Conservation (phyloP, 2,113 vertebrate species). For the Lepus timidus region DNA sequence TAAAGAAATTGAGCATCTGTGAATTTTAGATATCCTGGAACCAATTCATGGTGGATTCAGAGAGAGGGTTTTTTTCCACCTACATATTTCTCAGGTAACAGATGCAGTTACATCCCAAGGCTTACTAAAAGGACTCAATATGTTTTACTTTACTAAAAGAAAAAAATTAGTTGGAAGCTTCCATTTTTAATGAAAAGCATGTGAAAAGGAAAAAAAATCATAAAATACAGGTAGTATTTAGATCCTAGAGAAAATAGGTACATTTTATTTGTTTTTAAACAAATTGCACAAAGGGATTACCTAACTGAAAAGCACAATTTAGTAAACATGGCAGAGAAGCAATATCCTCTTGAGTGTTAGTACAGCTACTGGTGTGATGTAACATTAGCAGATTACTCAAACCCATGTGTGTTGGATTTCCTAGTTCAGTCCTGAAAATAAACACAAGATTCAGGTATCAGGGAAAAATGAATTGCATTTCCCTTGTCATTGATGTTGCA, state of each 20-base stretch:
- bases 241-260: conserved; percentile 26
- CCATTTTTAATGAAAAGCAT: neutral
- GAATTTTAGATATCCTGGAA: neutral
- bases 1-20: neutral
- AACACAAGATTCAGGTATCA: neutral
- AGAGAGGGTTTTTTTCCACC: neutral
- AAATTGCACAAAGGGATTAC: neutral
- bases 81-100: neutral
- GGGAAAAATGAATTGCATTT: neutral
- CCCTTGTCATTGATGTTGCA: too few relatives aligned
- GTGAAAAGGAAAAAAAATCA: neutral
- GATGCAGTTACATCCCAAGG: neutral
- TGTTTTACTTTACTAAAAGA: neutral
- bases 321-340: neutral
- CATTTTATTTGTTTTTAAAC: neutral
- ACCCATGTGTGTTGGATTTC: neutral
- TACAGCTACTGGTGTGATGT: neutral
- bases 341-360: neutral
- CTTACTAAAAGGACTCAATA: neutral
- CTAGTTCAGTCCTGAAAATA: neutral
- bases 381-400: neutral
- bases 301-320: neutral
- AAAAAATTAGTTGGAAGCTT: neutral
- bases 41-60: too few relatives aligned
- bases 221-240: conserved; percentile 13